Evolutionary conservation across 2,888 invertebrate species (phyloP), one percentile per base, ranked within the genome.

Genomic region (Frankliniella fusca): DNA sequence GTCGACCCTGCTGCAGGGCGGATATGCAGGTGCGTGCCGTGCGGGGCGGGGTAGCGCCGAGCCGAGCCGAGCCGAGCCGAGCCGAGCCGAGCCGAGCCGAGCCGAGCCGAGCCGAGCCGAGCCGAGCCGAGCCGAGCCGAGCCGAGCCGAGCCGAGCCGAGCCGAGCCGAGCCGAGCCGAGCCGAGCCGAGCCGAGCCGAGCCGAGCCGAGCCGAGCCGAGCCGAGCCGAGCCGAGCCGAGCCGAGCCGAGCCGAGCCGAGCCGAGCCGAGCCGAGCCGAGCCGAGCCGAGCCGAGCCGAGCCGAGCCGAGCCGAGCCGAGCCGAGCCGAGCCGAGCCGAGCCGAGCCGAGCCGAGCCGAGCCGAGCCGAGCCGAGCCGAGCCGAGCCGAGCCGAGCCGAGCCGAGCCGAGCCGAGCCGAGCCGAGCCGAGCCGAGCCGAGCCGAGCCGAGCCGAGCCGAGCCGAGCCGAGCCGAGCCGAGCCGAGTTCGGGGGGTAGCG

Each of bases 1-100:
- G 0, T 84, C 85, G 0, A 93, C 93, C 7, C 88, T 95, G 84
- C 90, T 94, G 81, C 90, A 91, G 84, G 93, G 93, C 48, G 92
- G 92, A 80, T 91, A 92, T 85, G 89, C 91, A n/a, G 90, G 90
- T 90, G 83, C 23, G 38, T 15, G 54, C 8, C 54, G 12, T 54
- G 54, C 12, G 54, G 18, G 54, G 38, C 38, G 38, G 38, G 38
- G 38, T 38, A 38, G 38, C 38, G 38, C 38, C 38, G 38, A 2
- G 38, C 38, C 38, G 38, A 38, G 38, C 38, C n/a, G n/a, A n/a
- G 38, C 38, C 38, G 38, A 2, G 38, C 38, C 38, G 38, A 38
- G 38, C 38, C n/a, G n/a, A n/a, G 38, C 38, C 38, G 38, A 2
- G 38, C 38, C 38, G 38, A 38, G 38, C 38, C 23, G 38, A 11